phyloP scores from a whole-genome alignment of 64 coral and sea anemone genomes.

The Astreopora myriophthalma region DNA sequence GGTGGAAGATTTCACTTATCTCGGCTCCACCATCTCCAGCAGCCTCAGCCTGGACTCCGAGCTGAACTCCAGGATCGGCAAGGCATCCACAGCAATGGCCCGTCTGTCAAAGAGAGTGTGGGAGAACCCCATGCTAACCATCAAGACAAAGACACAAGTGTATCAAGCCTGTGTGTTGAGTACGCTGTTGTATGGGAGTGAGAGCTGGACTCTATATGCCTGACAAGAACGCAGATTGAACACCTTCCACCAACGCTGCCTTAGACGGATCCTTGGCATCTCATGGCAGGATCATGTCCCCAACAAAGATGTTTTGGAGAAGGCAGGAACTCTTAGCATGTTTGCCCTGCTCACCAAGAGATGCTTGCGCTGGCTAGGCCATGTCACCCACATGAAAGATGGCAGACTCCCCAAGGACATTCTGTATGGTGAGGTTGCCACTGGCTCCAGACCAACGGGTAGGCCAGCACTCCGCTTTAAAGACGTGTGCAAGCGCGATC shows the following conservation, averaged over 20 bases:
- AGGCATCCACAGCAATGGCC: not conserved
- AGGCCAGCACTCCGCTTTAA: constrained; percentile 17
- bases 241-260: not conserved
- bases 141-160: not conserved
- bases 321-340: not conserved
- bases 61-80: not conserved
- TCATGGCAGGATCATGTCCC: not conserved
- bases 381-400: not conserved
- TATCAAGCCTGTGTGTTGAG: constrained; percentile 9
- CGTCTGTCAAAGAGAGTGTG: constrained; percentile 2
- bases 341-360: not conserved
- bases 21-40: constrained; percentile 18
- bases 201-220: not conserved
- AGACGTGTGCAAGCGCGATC: not conserved
- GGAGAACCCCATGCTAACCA: not conserved
- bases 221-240: not conserved
- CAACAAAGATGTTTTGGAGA: not conserved
- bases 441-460: constrained; percentile 18
- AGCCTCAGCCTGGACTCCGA: not conserved
- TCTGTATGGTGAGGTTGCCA: not conserved
- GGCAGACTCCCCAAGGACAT: constrained; percentile 13
- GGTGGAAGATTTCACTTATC: not conserved
- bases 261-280: not conserved
- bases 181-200: constrained; percentile 37
- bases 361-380: not conserved